Conservation (phyloP, 2,113 vertebrate genomes). For the Sorex fumeus region DNA sequence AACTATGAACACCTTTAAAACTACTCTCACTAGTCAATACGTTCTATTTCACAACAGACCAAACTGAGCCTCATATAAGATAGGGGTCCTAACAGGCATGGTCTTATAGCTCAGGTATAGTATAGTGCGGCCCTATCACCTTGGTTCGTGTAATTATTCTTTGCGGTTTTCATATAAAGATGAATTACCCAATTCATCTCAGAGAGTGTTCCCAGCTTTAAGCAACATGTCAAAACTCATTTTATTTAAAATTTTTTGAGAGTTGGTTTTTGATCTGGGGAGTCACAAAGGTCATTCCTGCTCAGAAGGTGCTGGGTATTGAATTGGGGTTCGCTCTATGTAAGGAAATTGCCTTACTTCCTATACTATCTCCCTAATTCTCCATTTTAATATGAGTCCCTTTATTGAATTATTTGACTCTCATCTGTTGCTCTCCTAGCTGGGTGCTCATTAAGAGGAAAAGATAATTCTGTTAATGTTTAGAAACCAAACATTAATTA, state of each 20-base stretch:
- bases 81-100: background rate
- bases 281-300: too few relatives aligned
- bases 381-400: background rate
- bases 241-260: too few relatives aligned
- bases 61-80: background rate
- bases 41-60: background rate
- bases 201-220: background rate
- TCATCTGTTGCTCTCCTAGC: background rate
- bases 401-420: background rate
- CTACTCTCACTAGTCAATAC: background rate
- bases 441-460: background rate
- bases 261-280: too few relatives aligned
- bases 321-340: too few relatives aligned
- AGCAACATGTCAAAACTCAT: background rate
- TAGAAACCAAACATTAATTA: conserved; percentile 16
- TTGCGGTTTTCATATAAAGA: background rate
- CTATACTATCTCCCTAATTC: background rate
- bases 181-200: background rate
- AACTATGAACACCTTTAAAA: background rate
- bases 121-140: background rate
- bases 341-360: too few relatives aligned
- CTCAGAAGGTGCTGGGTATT: too few relatives aligned
- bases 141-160: background rate
- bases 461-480: conserved; percentile 9
- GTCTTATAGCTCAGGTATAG: background rate